Base-by-base conservation (phyloP, 2,888 invertebrate species). In the Hydriomena furcata region DNA sequence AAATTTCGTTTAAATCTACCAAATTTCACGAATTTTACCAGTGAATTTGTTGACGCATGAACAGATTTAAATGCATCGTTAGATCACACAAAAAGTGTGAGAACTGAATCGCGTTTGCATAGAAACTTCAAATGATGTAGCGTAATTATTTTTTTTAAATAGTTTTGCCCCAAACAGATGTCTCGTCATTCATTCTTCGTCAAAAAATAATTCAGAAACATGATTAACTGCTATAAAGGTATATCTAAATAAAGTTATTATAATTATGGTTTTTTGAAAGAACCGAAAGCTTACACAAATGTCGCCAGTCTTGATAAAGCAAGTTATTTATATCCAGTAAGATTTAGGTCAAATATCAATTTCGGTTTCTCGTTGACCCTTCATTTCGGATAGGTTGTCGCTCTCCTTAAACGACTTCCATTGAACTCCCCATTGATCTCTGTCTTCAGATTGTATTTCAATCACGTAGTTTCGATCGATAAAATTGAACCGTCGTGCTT, bases 281-380 rank as follows among this genome's bases (percentile, higher is more conserved):
- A 20, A 31, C 31, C 7, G 21, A 35, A 23, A 11, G 1, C 7
- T 8, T 21, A 23, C 20, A 32, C 17, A 17, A 17, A 17, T 36
- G 28, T 43, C 42, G 24, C 31, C 20, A n/a, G n/a, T 31, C 38
- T 41, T 10, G 17, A 25, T 38, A 36, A 28, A 36, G 37, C 8
- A 52, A 20, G 53, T 35, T 32, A 34, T 48, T 45, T 37, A 21
- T 41, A 42, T 62, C 55, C 49, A 52, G 41, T 55, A 50, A 61
- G 48, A 58, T 58, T 56, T 52, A 45, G 64, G 63, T 70, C 63
- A 68, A 63, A 65, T 70, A 69, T 72, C 72, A 74, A 73, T 71
- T 68, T 60, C 60, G 58, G 55, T 55, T 41, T 43, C 58, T 51
- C 49, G 63, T 66, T 72, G 74, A 79, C 77, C 73, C 59, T 59